phyloP scores from a whole-genome alignment of 2,113 vertebrate genomes.

The Pyrgilauda ruficollis region DNA sequence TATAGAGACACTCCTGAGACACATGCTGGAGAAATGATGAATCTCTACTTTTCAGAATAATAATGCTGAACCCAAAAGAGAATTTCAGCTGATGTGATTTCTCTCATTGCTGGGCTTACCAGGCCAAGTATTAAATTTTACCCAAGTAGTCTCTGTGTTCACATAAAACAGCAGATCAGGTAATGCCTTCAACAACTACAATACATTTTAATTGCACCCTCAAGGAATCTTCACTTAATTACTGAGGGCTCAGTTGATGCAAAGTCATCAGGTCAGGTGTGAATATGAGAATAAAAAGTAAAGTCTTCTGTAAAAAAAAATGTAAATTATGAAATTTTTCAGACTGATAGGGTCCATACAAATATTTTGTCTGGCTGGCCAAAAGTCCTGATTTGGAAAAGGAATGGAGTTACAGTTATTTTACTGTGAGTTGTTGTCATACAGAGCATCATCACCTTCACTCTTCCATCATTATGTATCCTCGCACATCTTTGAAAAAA shows the following conservation, averaged over 20 bases:
- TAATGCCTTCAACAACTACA: neutral
- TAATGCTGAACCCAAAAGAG: neutral
- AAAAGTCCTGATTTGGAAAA: neutral
- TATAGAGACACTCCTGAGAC: neutral
- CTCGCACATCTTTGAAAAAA: neutral
- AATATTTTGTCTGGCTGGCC: neutral
- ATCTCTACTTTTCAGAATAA: neutral
- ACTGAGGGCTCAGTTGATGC: neutral
- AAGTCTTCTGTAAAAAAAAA: neutral
- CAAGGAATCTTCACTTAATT: neutral
- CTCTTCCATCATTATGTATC: neutral
- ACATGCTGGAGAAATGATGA: neutral
- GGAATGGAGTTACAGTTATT: neutral
- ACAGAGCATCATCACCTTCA: neutral
- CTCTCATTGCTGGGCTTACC: neutral
- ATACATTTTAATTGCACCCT: neutral
- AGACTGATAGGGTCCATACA: neutral
- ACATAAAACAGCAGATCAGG: neutral
- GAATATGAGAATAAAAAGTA: neutral
- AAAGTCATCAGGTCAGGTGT: neutral
- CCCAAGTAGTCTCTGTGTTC: neutral
- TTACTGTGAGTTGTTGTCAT: neutral
- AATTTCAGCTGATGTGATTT: neutral
- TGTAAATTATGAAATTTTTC: neutral
- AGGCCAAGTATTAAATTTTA: neutral